Evolutionary conservation across 1,140 invertebrate species (phyloP).

Genomic region (Conus betulinus): DNA sequence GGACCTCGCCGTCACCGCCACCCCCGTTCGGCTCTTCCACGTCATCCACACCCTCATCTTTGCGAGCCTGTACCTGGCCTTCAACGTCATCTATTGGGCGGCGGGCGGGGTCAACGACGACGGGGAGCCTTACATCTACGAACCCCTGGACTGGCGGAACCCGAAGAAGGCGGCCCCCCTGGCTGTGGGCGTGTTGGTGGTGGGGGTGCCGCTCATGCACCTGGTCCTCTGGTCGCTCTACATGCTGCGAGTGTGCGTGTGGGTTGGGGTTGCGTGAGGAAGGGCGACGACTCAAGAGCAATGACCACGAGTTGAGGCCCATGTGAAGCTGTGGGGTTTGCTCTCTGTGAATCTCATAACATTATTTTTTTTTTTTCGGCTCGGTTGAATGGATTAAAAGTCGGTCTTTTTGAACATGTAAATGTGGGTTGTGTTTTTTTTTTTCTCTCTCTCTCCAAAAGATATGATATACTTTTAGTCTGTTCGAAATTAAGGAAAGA

Average conservation of each 20-base stretch:
- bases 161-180: background rate
- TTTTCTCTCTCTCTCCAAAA: too few species aligned
- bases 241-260: background rate
- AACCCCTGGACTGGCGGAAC: slow-evolving; percentile 56
- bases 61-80: slow-evolving; percentile 52
- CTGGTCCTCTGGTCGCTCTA: slow-evolving; percentile 22
- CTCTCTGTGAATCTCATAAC: too few species aligned
- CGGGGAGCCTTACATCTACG: slow-evolving; percentile 50
- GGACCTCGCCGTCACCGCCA: slow-evolving; percentile 53
- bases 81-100: slow-evolving; percentile 60
- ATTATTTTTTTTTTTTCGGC: too few species aligned
- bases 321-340: too few species aligned
- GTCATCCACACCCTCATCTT: slow-evolving; percentile 58
- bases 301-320: too few species aligned
- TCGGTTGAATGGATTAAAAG: too few species aligned
- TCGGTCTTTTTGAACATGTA: too few species aligned
- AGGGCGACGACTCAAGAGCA: background rate
- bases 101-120: slow-evolving; percentile 34
- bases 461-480: too few species aligned
- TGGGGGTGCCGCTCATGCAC: slow-evolving; percentile 5
- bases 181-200: background rate
- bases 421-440: too few species aligned
- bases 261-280: background rate
- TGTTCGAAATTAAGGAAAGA: too few species aligned
- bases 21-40: slow-evolving; percentile 61